A percentile compares a stretch with the other conserved stretches of the same genome.
Evolutionary conservation across 2,888 invertebrate species (phyloP).

Genomic region (Vesta saturnalis): DNA sequence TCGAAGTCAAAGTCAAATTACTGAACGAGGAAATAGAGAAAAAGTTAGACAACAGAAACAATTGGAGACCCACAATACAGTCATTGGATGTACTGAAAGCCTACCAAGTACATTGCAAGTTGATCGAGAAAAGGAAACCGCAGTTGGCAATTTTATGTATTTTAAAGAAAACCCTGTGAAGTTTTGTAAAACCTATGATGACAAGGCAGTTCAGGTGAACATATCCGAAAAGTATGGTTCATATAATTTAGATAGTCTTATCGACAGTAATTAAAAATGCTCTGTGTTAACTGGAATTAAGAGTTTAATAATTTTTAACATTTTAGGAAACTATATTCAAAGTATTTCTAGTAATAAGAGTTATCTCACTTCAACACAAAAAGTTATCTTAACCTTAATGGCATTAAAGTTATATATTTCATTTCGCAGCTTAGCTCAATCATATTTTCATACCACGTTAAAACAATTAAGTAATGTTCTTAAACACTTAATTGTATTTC

Average conservation of each 20-base stretch:
- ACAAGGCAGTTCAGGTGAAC: conserved; percentile 5
- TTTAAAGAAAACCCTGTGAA: neutral
- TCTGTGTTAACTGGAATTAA: neutral
- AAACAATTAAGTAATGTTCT: conserved; percentile 1
- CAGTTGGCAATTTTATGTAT: neutral
- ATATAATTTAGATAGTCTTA: neutral
- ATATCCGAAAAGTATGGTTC: neutral
- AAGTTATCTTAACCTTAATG: conserved; percentile 3
- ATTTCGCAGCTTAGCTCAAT: neutral
- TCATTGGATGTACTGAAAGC: neutral
- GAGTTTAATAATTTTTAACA: neutral
- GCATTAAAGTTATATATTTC: neutral
- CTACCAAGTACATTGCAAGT: neutral
- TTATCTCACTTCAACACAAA: neutral
- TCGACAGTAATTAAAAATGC: neutral
- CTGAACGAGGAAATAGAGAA: neutral
- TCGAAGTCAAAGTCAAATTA: conserved; percentile 1
- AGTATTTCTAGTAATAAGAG: conserved; percentile 3
- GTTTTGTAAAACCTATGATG: conserved; percentile 1
- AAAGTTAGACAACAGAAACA: neutral
- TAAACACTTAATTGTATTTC: conserved; percentile 5
- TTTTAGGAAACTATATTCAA: too few species aligned
- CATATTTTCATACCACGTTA: conserved; percentile 1
- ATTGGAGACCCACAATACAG: neutral
- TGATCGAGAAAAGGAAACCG: neutral